These are phyloP conservation scores for Acleris holmiana DNA, from an alignment of 2,888 invertebrate genomes.

Conservation along the genomic window DNA sequence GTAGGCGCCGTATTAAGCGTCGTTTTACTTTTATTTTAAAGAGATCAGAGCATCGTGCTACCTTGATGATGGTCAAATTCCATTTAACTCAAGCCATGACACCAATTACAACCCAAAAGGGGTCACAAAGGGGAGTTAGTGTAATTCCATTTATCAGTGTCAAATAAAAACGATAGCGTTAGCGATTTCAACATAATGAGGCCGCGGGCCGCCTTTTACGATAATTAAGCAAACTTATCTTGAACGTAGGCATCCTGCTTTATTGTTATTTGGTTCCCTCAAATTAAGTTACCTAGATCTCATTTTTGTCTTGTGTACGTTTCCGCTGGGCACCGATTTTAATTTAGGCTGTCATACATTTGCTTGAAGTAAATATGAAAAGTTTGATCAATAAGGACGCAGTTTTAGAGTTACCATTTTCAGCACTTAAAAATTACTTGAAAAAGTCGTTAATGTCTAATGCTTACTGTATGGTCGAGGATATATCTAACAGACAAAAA, in stretches of 20 bases:
- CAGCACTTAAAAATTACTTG: too few relatives aligned
- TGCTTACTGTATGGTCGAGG: too few relatives aligned
- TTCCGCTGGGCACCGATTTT: slow-evolving; percentile 1
- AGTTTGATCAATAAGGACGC: too few relatives aligned
- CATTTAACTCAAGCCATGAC: not conserved
- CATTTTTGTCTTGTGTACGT: slow-evolving; percentile 2
- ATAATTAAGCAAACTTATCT: slow-evolving; percentile 28
- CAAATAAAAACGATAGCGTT: slow-evolving; percentile 11
- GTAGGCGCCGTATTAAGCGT: too few relatives aligned
- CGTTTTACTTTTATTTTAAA: too few relatives aligned
- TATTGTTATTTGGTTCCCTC: slow-evolving; percentile 25
- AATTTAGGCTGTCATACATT: not conserved
- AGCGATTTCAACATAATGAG: slow-evolving; percentile 16
- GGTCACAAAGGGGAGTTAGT: not conserved
- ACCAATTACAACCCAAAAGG: not conserved
- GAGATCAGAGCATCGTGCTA: too few relatives aligned
- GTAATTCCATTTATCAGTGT: slow-evolving; percentile 6
- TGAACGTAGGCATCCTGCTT: slow-evolving; percentile 19
- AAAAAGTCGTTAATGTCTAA: too few relatives aligned
- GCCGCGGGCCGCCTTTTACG: slow-evolving; percentile 19
- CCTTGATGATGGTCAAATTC: too few relatives aligned
- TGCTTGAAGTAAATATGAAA: too few relatives aligned
- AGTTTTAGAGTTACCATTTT: too few relatives aligned
- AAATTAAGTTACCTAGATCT: slow-evolving; percentile 25
- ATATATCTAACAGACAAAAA: too few relatives aligned